Conservation (phyloP, 2,888 invertebrate genomes). For the Euzetes globulus region DNA sequence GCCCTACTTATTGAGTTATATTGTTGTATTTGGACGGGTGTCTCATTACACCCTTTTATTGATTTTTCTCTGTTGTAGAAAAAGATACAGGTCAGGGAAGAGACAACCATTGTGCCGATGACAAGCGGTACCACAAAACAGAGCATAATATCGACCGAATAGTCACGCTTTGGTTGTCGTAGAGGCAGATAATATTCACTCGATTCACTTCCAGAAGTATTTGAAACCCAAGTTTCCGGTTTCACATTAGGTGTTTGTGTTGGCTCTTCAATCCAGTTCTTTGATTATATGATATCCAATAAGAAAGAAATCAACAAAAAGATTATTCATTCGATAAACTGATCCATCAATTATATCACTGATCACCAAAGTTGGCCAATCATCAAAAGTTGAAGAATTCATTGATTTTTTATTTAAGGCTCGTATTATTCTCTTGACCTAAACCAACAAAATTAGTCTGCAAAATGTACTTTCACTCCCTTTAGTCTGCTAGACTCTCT, state of each 20-base stretch:
- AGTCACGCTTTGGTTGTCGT: conserved; percentile 57
- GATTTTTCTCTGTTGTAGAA: conserved; percentile 17
- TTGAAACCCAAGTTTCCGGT: not conserved
- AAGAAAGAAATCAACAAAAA: too few relatives aligned
- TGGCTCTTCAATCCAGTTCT: not conserved
- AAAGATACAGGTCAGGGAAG: conserved; percentile 21
- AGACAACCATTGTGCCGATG: conserved; percentile 58
- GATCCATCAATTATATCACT: too few relatives aligned
- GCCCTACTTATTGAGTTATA: conserved; percentile 4
- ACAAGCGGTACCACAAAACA: conserved; percentile 63
- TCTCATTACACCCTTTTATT: conserved; percentile 7
- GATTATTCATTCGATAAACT: too few relatives aligned
- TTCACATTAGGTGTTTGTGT: not conserved
- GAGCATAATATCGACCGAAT: conserved; percentile 60
- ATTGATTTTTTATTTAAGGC: too few relatives aligned
- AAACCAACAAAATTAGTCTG: too few relatives aligned
- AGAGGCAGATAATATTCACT: not conserved
- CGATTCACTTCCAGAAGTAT: conserved; percentile 37
- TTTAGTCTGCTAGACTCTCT: too few relatives aligned
- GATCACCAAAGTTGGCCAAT: too few relatives aligned
- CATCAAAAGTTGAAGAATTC: too few relatives aligned
- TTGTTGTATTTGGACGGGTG: conserved; percentile 19
- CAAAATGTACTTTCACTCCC: too few relatives aligned
- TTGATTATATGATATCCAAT: not conserved
- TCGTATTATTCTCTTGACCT: too few relatives aligned